phyloP scores from a whole-genome alignment of 2,888 invertebrate species.

The Sepioteuthis lessoniana region DNA sequence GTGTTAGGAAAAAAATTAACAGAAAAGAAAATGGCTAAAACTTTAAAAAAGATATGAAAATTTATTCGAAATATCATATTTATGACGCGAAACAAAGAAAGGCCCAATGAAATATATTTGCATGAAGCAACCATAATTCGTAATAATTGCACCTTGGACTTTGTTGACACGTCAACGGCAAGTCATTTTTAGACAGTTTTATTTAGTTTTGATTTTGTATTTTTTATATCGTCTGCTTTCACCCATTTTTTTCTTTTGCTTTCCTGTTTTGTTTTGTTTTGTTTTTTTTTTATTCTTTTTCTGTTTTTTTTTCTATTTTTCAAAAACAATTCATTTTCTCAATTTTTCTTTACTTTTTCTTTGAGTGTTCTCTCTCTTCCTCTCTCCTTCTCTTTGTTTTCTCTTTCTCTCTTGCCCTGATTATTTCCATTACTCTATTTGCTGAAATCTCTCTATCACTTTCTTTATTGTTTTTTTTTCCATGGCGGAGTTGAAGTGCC shows the following conservation, averaged over 20 bases:
- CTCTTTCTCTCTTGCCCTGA: too few species aligned
- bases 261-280: not conserved
- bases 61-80: not conserved
- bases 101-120: not conserved
- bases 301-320: not conserved
- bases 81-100: not conserved
- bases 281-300: not conserved
- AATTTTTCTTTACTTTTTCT: not conserved
- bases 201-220: not conserved
- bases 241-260: not conserved
- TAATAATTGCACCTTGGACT: not conserved
- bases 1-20: not conserved
- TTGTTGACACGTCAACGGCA: not conserved
- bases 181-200: not conserved
- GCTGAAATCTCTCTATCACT: too few species aligned
- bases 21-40: too few species aligned
- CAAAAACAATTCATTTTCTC: not conserved
- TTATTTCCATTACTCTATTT: not conserved
- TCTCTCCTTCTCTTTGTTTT: not conserved
- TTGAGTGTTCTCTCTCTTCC: accelerated
- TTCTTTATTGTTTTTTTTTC: too few species aligned
- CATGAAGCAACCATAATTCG: not conserved
- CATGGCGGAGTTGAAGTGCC: too few species aligned
- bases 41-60: not conserved
- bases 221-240: not conserved